These are phyloP conservation scores for Lithophane socia DNA, from an alignment of 2,888 invertebrate species.

Conservation along the genomic window DNA sequence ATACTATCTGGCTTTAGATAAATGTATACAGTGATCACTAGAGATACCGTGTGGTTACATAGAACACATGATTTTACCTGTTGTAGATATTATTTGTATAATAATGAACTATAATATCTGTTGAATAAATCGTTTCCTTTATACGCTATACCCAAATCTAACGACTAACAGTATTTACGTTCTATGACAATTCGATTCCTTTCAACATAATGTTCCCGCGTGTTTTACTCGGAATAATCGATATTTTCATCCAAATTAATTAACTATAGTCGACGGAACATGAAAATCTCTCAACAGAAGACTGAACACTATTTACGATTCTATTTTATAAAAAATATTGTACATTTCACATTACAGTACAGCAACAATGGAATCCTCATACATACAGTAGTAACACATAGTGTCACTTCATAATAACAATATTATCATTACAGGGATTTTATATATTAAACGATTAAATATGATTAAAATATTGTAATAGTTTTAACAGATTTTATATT, in stretches of 20 bases:
- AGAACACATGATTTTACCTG: slow-evolving; percentile 70
- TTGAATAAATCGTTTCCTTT: slow-evolving; percentile 76
- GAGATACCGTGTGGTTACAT: slow-evolving; percentile 77
- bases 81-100: slow-evolving; percentile 83
- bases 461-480: slow-evolving; percentile 88
- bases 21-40: slow-evolving; percentile 89
- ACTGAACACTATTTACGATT: slow-evolving; percentile 90
- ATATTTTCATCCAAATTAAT: slow-evolving; percentile 66
- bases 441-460: slow-evolving; percentile 88
- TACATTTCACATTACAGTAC: slow-evolving; percentile 83
- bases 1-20: slow-evolving; percentile 89
- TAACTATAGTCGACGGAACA: slow-evolving; percentile 73
- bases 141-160: slow-evolving; percentile 72
- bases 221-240: slow-evolving; percentile 58
- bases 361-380: slow-evolving; percentile 72
- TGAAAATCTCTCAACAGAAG: slow-evolving; percentile 85
- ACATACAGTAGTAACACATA: slow-evolving; percentile 72
- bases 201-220: slow-evolving; percentile 62
- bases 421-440: slow-evolving; percentile 91
- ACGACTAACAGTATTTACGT: slow-evolving; percentile 62
- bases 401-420: slow-evolving; percentile 87
- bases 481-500: slow-evolving; percentile 84
- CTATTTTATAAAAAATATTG: slow-evolving; percentile 88
- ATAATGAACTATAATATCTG: slow-evolving; percentile 76
- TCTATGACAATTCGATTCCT: slow-evolving; percentile 55